Conservation (phyloP, 2,113 vertebrate species). For the Chaetodon trifascialis region DNA sequence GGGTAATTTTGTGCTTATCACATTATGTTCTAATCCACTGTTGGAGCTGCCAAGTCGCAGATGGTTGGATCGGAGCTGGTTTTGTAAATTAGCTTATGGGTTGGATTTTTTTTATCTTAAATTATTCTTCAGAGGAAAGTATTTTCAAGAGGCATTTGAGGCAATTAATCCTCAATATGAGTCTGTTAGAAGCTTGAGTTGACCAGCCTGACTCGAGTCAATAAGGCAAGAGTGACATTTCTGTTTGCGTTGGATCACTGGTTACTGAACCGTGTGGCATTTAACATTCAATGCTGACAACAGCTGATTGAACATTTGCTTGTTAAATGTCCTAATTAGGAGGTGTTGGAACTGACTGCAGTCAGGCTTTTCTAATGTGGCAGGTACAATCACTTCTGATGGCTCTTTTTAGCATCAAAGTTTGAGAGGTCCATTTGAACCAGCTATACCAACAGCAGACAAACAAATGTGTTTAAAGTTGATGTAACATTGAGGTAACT, state of each 20-base stretch:
- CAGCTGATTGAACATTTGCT: constrained; percentile 7
- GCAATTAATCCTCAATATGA: constrained; percentile 14
- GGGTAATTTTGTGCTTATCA: constrained; percentile 6
- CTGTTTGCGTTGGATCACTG: constrained; percentile 14
- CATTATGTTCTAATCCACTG: constrained; percentile 28
- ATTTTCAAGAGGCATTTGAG: constrained; percentile 10
- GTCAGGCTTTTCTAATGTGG: constrained; percentile 2
- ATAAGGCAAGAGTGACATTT: constrained; percentile 30
- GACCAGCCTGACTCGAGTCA: constrained; percentile 21
- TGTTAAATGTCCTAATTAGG: constrained; percentile 12
- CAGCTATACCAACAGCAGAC: too few species aligned
- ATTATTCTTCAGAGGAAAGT: constrained; percentile 17
- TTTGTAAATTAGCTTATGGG: constrained; percentile 15
- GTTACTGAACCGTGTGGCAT: neutral
- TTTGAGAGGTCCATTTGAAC: neutral
- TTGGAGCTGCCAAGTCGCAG: constrained; percentile 35
- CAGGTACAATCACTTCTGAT: constrained; percentile 1
- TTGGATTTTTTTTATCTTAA: constrained; percentile 1
- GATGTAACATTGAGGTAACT: too few species aligned
- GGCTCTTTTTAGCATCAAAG: neutral
- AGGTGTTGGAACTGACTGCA: constrained; percentile 2
- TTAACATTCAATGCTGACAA: constrained; percentile 23
- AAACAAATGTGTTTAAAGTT: too few species aligned
- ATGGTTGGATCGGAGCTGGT: constrained; percentile 26
- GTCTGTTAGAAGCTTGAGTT: neutral